Evolutionary conservation across 1,140 invertebrate genomes (phyloP), one percentile per base, ranked within the genome.

Genomic region (Euura saliciscinereae): DNA sequence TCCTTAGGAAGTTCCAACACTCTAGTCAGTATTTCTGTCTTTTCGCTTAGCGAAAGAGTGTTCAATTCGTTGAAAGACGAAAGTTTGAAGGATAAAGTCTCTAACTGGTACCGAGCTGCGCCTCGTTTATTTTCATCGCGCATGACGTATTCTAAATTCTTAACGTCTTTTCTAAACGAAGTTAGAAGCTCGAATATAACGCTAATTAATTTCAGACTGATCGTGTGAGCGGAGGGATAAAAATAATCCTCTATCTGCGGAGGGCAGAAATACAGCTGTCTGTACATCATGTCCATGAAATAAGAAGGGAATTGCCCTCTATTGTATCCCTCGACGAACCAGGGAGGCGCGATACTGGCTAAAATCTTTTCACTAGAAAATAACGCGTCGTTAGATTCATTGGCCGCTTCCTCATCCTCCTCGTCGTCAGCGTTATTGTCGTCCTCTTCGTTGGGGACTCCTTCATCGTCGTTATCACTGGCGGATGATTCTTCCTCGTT

Each of bases 231-330:
- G 73, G 93, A 90, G 6, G 87, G 81, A 43, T 88, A 82, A 3
- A 80, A 80, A 77, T 90, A 89, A 78, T 94, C 89, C 84, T 97
- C 95, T 7, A 95, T 89, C 87, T 96, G 94, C 11, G 92, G 90
- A 43, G 87, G 88, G 74, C 91, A 91, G 74, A 95, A 90, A 77
- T 93, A 91, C 65, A 91, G 86, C 73, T 91, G 89, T 64, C 91
- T 85, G 59, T 28, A 73, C 44, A 59, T 78, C 2, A 94, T 89
- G 82, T 95, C 93, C 46, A 95, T 88, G 77, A 93, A 91, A 76
- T 88, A 89, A 2, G 88, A 79, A 2, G 93, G 90, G 73, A 93
- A 89, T 44, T 86, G 75, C 2, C 90, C 92, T 4, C 81, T 81
- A 71, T 90, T 88, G 72, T 92, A 91, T 72, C 90, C 87, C 7